Evolutionary conservation across 2,113 vertebrate genomes (phyloP), one percentile per base, ranked within the genome.

Genomic region (Callaeas wilsoni): DNA sequence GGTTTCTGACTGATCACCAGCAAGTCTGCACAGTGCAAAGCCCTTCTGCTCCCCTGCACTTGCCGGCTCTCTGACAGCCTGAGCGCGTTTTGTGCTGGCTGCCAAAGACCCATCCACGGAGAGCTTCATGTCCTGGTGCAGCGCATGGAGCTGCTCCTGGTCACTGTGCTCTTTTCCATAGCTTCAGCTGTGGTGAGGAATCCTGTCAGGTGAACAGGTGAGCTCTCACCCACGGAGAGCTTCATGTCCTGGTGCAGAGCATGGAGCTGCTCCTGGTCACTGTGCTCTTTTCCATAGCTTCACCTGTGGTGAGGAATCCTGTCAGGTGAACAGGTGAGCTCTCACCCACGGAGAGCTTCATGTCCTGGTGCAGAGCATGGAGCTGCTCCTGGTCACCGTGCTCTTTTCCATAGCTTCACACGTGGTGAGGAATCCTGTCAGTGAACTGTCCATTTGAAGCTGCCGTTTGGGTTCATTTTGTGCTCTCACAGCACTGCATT

Each of bases 111-210:
- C 25, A 37, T 30, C 33, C 8, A 2, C 4, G 4, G 65, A 53
- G 53, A 14, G 32, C 47, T 32, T 9, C 1, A 0, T 27, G 37
- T 41, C 44, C 57, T 0, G 0, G 4, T 47, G 49, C 41, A 49
- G 57, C 27, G 56, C 37, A 9, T 5, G 29, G 68, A 49, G 89
- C 68, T 89, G 5, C 47, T 39, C 41, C 11, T 0, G 0, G 10
- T 41, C 59, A 8, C 71, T 9, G 6, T 56, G 52, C 25, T 50
- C 50, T 37, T 46, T 53, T 26, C 52, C 25, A 9, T 9, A n/a
- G 76, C 25, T 25, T 71, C 37, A 14, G 35, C 19, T 3, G 1
- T 4, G 82, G 11, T 6, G 16, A 67, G 59, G 25, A 70, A 23
- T 52, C 16, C 52, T 50, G 16, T 10, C 29, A 21, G 37, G n/a